Evolutionary conservation across 2,888 invertebrate genomes (phyloP).

Genomic region (Atethmia centrago): DNA sequence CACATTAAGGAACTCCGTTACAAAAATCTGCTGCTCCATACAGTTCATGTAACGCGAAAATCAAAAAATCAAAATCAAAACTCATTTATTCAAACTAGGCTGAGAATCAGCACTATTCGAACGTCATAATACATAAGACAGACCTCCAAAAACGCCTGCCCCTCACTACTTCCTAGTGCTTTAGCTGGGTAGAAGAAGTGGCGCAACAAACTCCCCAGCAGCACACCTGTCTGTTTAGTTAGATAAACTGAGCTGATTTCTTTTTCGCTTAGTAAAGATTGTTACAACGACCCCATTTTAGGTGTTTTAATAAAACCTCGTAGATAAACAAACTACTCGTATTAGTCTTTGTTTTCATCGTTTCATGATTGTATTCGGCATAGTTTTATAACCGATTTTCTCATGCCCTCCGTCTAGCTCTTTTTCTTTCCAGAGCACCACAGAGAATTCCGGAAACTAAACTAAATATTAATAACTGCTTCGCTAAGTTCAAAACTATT

Average conservation of each 20-base stretch:
- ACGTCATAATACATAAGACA: too few species aligned
- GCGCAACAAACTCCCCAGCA: too few species aligned
- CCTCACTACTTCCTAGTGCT: too few species aligned
- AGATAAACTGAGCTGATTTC: not conserved
- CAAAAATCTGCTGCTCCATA: not conserved
- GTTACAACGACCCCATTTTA: not conserved
- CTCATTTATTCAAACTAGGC: too few species aligned
- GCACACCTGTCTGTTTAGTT: too few species aligned
- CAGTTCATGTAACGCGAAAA: too few species aligned
- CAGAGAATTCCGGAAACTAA: not conserved
- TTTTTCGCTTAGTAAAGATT: not conserved
- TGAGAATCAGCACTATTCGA: too few species aligned
- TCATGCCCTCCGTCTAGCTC: not conserved
- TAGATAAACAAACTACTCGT: not conserved
- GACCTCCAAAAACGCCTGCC: too few species aligned
- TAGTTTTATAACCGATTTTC: not conserved
- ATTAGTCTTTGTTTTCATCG: not conserved
- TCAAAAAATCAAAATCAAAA: too few species aligned
- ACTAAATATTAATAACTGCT: not conserved
- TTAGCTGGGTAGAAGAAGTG: too few species aligned
- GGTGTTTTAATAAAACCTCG: not conserved
- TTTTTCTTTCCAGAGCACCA: not conserved
- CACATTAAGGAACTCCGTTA: too few species aligned
- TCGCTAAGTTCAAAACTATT: not conserved
- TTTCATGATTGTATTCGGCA: not conserved